Evolutionary conservation across 2,888 invertebrate species (phyloP).

Genomic region (Smittia sp.): DNA sequence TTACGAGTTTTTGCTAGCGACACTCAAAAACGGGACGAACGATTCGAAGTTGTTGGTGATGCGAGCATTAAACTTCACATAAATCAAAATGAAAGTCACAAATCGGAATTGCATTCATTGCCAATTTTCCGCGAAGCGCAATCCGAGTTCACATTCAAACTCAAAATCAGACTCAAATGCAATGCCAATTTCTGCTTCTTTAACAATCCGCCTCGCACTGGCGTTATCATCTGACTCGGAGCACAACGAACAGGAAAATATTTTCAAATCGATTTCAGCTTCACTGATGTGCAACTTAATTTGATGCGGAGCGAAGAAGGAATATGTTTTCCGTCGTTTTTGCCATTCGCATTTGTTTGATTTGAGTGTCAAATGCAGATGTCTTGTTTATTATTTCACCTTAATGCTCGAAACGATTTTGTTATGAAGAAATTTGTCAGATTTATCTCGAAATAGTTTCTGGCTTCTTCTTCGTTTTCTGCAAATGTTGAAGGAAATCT

Average conservation of each 20-base stretch:
- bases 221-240: background rate
- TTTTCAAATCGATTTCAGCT: slow-evolving; percentile 5
- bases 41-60: no score
- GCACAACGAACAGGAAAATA: background rate
- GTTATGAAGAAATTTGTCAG: background rate
- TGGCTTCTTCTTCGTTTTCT: no score
- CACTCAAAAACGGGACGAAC: background rate
- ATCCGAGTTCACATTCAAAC: no score
- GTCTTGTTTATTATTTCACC: slow-evolving; percentile 1
- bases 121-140: background rate
- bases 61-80: no score
- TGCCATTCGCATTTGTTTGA: background rate
- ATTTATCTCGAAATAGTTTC: background rate
- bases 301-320: background rate
- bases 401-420: slow-evolving; percentile 4
- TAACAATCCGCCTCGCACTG: background rate
- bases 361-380: slow-evolving; percentile 7
- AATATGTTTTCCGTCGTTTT: background rate
- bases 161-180: no score
- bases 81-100: no score
- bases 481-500: no score
- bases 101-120: slow-evolving; percentile 1
- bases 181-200: background rate
- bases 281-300: slow-evolving; percentile 8
- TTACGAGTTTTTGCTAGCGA: background rate